Evolutionary conservation across 2,797 vertebrate genomes (phyloP), one percentile per base, ranked within the genome.

Genomic region (Syndactyla subalaris): DNA sequence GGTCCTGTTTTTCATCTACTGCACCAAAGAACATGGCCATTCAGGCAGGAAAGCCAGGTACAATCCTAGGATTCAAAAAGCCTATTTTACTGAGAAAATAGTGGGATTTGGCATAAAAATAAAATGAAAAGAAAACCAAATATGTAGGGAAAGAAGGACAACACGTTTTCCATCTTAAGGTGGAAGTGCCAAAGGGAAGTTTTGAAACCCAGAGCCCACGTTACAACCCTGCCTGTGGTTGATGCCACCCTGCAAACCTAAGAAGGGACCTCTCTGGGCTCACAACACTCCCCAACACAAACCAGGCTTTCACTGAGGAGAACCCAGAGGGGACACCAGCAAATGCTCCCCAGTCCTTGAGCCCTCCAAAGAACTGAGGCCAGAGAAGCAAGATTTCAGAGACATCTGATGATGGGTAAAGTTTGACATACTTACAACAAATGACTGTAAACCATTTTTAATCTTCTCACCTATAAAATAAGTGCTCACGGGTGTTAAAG

Each of bases 111-210:
- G 26, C 21, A 61, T 15, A 14, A 22, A 65, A 83, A 57, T 9
- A 46, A 46, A 85, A 75, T 9, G 38, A 39, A 39, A 39, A 39
- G 8, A 32, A 91, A 91, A 43, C 1, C 17, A 85, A 70, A 7
- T 15, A 27, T 51, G 43, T 0, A 18, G 4, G 8, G 22, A 34
- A 72, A 74, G 15, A 51, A 39, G 17, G 13, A 41, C n/a, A 58
- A 1, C 5, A 24, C 0, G 0, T 3, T 38, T 92, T 72, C 63
- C 38, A 63, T 14, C n/a, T 70, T 39, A 22, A 49, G 12, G 14
- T 9, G 26, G 22, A 82, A 83, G 19, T 5, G 4, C 18, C 36
- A 59, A 36, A 38, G 32, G 65, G 59, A 49, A 12, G 13, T 32
- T 58, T 72, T 27, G 16, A 17, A 34, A 30, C 24, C 6, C 24